Base-by-base conservation (phyloP, 2,888 invertebrate species). In the Allophyes oxyacanthae region DNA sequence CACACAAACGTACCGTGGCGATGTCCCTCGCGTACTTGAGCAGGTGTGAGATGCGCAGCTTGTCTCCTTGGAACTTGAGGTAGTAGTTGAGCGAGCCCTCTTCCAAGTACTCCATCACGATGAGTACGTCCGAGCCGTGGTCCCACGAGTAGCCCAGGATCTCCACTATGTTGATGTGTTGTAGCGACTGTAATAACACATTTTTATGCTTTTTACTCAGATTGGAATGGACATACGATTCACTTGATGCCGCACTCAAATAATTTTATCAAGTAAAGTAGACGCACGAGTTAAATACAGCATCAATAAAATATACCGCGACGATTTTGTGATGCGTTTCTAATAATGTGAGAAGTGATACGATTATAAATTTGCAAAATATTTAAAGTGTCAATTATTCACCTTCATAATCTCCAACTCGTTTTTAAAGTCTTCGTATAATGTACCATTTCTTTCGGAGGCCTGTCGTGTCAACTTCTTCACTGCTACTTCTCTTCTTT, bases 321-420 rank as follows among this genome's bases (percentile, higher is more conserved):
- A n/a, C n/a, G n/a, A n/a, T n/a, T n/a, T n/a, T n/a, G n/a, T n/a
- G n/a, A n/a, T n/a, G n/a, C n/a, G n/a, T n/a, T n/a, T n/a, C n/a
- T n/a, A n/a, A n/a, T n/a, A n/a, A n/a, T n/a, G n/a, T n/a, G n/a
- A n/a, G n/a, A n/a, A n/a, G n/a, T n/a, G n/a, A n/a, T n/a, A n/a
- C n/a, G n/a, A n/a, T n/a, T n/a, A n/a, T n/a, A n/a, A n/a, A n/a
- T n/a, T n/a, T n/a, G n/a, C n/a, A n/a, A n/a, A n/a, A n/a, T n/a
- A n/a, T n/a, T n/a, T n/a, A n/a, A n/a, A n/a, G n/a, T n/a, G 6
- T 36, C 14, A 13, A 11, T 6, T 0, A 11, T 33, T 10, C 85
- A 97, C 97, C 95, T 97, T 97, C 97, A 98, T 98, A 70, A 98
- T 98, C 53, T 96, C 94, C 55, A 98, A 96, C 94, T 98, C 98